Base-by-base conservation (phyloP, 2,888 invertebrate species). In the Megaustenia siamemsis region DNA sequence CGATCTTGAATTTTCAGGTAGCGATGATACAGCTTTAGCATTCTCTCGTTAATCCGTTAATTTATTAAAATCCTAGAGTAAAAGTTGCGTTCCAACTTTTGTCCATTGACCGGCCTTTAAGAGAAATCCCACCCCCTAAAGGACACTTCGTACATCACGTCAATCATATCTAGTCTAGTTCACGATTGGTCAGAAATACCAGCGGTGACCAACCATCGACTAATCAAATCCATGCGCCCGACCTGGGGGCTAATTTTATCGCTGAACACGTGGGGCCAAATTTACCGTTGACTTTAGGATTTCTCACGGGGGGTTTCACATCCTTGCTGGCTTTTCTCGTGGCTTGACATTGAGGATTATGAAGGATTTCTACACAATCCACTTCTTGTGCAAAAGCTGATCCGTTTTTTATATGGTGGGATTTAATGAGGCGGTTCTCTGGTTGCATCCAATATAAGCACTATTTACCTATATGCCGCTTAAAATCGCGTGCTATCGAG, bases 211-310 rank as follows among this genome's bases (percentile, higher is more conserved):
- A 40, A 40, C 12, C 8, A 69, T 40, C 40, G 6, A 43, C 69
- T 40, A 40, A 69, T 69, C 69, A 69, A 43, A 73, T n/a, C 18
- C 3, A 15, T 73, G 28, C 18, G 0, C 28, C 10, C 71, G n/a
- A 43, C 73, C 32, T 32, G 32, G n/a, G 49, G 73, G 73, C 21
- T 49, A 49, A 45, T 49, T 73, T 73, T 49, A 49, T 43, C 49
- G 28, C n/a, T 49, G 49, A 73, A 1, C 32, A 49, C 49, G 28
- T 24, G 73, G 49, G 35, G 28, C 32, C 1, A 0, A 6, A 0
- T 49, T 28, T 73, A 73, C 73, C 73, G 49, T 18, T 8, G 73
- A 21, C 32, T 32, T 18, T 73, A 1, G 45, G 45, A 49, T 49
- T 43, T 49, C 73, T 73, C 73, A 45, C 28, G 49, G 49, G 15